phyloP scores from a whole-genome alignment of 2,797 vertebrate genomes.

The Rhinoraja longicauda region DNA sequence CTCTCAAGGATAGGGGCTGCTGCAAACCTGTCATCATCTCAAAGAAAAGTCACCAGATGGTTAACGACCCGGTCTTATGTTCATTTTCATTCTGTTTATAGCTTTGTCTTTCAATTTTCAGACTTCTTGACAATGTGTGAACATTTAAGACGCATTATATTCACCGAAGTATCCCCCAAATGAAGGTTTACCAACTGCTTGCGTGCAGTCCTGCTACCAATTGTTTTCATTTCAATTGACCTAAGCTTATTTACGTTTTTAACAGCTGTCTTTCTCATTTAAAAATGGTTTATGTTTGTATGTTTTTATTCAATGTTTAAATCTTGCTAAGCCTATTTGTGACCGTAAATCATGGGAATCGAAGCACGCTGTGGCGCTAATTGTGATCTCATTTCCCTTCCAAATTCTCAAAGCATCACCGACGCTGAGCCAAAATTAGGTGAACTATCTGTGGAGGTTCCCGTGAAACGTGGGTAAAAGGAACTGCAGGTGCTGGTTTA shows the following conservation, averaged over 20 bases:
- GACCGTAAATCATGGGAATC: background rate
- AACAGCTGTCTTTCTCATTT: background rate
- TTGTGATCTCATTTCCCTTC: background rate
- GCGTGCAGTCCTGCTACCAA: background rate
- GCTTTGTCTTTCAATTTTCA: background rate
- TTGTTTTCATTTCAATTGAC: background rate
- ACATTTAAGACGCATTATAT: background rate
- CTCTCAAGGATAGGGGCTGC: no score
- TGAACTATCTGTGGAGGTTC: background rate
- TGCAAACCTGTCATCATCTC: no score
- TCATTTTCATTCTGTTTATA: background rate
- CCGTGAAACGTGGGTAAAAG: no score
- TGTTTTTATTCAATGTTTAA: background rate
- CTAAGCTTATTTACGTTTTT: background rate
- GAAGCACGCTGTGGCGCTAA: background rate
- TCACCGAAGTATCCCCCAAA: background rate
- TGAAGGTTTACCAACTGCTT: background rate
- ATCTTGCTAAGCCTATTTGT: background rate
- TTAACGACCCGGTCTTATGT: no score
- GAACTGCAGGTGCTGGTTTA: no score
- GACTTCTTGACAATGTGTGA: background rate
- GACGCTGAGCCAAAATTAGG: background rate
- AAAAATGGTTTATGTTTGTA: background rate
- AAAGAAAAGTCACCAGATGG: no score
- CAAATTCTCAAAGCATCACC: background rate